These are phyloP conservation scores for Tenthredo distinguenda DNA, from an alignment of 2,888 invertebrate genomes.

Conservation along the genomic window DNA sequence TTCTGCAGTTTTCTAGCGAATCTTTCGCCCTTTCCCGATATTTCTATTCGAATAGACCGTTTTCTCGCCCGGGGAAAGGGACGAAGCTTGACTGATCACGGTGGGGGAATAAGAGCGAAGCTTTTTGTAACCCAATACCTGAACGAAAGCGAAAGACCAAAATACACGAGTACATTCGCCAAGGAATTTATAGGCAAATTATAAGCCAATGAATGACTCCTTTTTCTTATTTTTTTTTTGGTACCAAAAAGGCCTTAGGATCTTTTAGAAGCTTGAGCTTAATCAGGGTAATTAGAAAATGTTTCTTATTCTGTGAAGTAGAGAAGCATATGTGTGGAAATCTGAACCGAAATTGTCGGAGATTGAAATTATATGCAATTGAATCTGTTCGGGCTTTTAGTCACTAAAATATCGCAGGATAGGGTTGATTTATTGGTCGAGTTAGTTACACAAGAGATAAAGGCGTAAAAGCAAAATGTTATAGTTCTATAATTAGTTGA, in stretches of 20 bases:
- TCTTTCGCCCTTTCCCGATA: background rate
- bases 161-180: conserved; percentile 12
- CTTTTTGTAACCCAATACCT: conserved; percentile 47
- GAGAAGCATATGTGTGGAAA: background rate
- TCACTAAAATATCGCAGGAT: background rate
- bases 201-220: background rate
- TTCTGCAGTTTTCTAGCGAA: background rate
- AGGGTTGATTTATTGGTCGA: background rate
- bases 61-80: background rate
- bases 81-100: background rate
- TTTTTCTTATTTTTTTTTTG: background rate
- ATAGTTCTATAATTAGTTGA: conserved; percentile 32
- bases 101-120: conserved; percentile 6
- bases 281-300: background rate
- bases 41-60: background rate
- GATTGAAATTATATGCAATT: background rate
- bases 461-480: conserved; percentile 27
- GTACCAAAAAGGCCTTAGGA: background rate
- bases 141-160: conserved; percentile 15
- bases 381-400: background rate
- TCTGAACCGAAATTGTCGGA: background rate
- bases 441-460: conserved; percentile 33
- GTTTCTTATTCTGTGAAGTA: background rate
- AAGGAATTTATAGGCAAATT: conserved; percentile 31
- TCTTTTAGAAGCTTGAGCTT: background rate